Evolutionary conservation across 2,888 invertebrate genomes (phyloP).

Genomic region (Gastrophysa polygoni): DNA sequence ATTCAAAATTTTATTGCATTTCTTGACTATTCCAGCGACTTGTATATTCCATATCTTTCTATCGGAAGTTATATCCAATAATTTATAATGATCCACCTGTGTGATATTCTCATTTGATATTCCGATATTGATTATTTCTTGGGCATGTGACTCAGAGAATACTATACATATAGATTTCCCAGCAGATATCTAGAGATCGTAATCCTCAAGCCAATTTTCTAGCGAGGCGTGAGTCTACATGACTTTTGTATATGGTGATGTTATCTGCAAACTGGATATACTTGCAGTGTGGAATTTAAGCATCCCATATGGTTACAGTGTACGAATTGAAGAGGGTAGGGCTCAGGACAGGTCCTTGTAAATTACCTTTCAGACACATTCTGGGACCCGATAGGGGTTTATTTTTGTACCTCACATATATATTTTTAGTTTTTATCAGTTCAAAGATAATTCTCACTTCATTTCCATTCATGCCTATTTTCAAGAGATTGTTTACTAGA

Average conservation of each 20-base stretch:
- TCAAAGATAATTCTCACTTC: background rate
- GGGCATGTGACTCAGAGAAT: background rate
- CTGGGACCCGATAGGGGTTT: background rate
- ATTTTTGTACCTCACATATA: background rate
- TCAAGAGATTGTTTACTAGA: background rate
- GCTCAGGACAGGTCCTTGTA: background rate
- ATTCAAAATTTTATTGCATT: background rate
- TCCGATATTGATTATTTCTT: background rate
- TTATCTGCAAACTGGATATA: conserved; percentile 9
- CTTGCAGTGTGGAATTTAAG: background rate
- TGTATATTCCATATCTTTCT: background rate
- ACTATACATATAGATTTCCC: background rate
- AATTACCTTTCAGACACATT: background rate
- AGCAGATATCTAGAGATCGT: background rate
- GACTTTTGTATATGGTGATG: conserved; percentile 2
- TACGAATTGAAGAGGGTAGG: background rate
- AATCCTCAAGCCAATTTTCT: background rate
- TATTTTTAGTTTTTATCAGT: background rate
- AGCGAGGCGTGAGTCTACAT: background rate
- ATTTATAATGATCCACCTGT: background rate
- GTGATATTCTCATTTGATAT: background rate
- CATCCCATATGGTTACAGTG: background rate
- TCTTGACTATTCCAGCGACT: background rate
- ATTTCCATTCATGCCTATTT: background rate
- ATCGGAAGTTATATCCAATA: background rate